Conservation (phyloP, 92 coral and sea anemone genomes). For the Epizoanthus stellaris region DNA sequence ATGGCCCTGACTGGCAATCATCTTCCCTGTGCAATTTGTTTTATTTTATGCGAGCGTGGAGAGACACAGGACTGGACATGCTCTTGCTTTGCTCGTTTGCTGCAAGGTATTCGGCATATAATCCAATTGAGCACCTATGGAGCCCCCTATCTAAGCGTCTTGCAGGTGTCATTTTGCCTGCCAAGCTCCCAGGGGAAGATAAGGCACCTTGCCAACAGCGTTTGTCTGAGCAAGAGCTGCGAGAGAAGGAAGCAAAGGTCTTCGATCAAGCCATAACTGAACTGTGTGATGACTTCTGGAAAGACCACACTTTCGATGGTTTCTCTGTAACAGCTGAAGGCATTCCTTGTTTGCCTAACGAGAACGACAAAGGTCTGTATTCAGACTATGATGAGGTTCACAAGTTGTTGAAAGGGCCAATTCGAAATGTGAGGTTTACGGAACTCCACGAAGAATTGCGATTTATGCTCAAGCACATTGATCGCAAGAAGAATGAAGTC, state of each 20-base stretch:
- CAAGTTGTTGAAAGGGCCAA: slow-evolving; percentile 29
- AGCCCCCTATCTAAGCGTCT: slow-evolving; percentile 61
- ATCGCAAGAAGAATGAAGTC: slow-evolving; percentile 58
- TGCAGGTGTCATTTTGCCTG: slow-evolving; percentile 46
- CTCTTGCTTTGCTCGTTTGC: slow-evolving; percentile 55
- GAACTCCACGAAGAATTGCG: slow-evolving; percentile 33
- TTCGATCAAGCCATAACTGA: slow-evolving; percentile 50
- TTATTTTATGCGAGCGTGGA: slow-evolving; percentile 40
- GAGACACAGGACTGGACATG: slow-evolving; percentile 56
- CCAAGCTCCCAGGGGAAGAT: slow-evolving; percentile 36
- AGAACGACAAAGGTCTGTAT: slow-evolving; percentile 21
- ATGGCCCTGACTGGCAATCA: slow-evolving; percentile 45
- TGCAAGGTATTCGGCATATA: slow-evolving; percentile 59
- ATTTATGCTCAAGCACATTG: slow-evolving; percentile 52
- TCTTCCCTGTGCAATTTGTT: slow-evolving; percentile 38
- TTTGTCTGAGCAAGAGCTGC: slow-evolving; percentile 29
- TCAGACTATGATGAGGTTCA: slow-evolving; percentile 36
- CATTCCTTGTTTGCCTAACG: slow-evolving; percentile 19
- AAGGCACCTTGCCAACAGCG: slow-evolving; percentile 47
- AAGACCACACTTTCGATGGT: slow-evolving; percentile 40
- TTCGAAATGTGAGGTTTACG: slow-evolving; percentile 18
- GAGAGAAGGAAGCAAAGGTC: slow-evolving; percentile 32
- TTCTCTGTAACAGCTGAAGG: slow-evolving; percentile 30
- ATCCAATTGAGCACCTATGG: slow-evolving; percentile 69
- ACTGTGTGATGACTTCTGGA: slow-evolving; percentile 45